Base-by-base conservation (phyloP, 2,797 vertebrate species). In the Gastrophryne carolinensis region DNA sequence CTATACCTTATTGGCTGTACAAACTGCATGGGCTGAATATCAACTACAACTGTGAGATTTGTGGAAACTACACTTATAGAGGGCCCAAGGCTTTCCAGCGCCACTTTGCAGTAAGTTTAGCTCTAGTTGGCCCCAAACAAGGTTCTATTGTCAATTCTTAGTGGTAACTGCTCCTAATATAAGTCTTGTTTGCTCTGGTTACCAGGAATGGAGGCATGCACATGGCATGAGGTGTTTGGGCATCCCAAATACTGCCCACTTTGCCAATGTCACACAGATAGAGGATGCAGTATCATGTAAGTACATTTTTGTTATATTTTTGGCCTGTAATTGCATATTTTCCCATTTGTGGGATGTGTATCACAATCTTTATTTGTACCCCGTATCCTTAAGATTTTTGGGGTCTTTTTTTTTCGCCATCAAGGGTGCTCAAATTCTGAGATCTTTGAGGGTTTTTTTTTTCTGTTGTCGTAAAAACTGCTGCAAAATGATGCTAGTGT, bases 31-130 rank as follows among this genome's bases (percentile, higher is more conserved):
- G 97, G 0, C 86, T 98, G 41, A 99, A 99, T 84, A 98, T 99
- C 89, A 99, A 98, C 89, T 98, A 98, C 90, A 99, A 98, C 82
- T 99, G 97, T 87, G 97, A 99, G 89, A 99, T 99, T 44, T 99
- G 97, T 80, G 96, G 97, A 2, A 99, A 99, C 89, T 98, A 98
- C 86, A 99, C 96, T 0, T 99, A 99, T 91, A 86, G 96, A 50
- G 97, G 97, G 34, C 97, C 97, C 74, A 99, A 99, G 79, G 97
- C 97, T 15, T 99, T 99, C 83, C 97, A 99, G 87, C 89, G 97
- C 30, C 97, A 99, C 88, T 99, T 98, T 73, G 97, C 97, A 8
- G 96, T 99, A 85, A 80, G 87, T 2, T 47, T 8, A 15, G 4
- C 12, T 47, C 41, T 19, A n/a, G n/a, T n/a, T n/a, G n/a, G n/a